These are phyloP conservation scores for Tapera naevia DNA, from an alignment of 2,797 vertebrate species.

Conservation along the genomic window DNA sequence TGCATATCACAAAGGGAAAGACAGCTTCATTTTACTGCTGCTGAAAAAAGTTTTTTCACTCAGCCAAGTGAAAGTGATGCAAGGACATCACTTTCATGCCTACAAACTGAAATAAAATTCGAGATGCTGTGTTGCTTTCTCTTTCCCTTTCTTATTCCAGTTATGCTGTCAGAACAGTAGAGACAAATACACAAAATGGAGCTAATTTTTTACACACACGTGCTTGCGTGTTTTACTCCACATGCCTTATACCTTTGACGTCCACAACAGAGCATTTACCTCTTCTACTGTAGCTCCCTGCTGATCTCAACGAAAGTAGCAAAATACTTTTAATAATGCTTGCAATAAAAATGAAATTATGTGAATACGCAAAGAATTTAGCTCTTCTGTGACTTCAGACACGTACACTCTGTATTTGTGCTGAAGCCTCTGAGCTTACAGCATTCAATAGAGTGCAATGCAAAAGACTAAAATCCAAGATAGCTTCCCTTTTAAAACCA, in stretches of 20 bases:
- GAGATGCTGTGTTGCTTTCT: background rate
- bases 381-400: background rate
- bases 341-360: background rate
- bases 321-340: background rate
- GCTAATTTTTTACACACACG: background rate
- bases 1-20: background rate
- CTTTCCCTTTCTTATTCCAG: background rate
- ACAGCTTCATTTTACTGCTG: background rate
- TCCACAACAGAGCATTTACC: background rate
- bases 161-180: background rate
- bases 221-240: background rate
- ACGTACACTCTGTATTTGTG: rapidly evolving
- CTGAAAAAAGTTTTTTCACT: background rate
- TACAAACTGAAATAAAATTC: background rate
- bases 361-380: background rate
- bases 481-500: background rate
- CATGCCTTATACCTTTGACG: background rate
- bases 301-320: background rate
- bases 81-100: background rate
- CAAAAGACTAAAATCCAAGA: background rate
- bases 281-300: background rate
- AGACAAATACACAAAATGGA: background rate
- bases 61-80: background rate
- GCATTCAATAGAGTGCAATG: background rate
- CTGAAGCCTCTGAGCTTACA: background rate